Percentiles rank a stretch among this genome's conserved stretches.
phyloP scores from a whole-genome alignment of 2,797 vertebrate species.

The Urocyon cinereoargenteus region DNA sequence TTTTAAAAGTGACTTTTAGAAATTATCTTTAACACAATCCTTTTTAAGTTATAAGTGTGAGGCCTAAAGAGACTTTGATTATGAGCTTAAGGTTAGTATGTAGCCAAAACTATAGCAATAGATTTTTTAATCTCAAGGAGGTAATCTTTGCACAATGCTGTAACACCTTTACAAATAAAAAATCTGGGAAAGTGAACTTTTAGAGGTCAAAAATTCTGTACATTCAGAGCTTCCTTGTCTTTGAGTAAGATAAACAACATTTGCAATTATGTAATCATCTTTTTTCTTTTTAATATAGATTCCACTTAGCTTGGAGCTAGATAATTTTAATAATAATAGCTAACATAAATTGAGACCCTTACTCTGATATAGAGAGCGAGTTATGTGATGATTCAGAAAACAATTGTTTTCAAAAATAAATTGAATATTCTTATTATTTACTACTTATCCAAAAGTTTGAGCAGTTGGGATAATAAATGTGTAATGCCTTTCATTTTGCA shows the following conservation, averaged over 20 bases:
- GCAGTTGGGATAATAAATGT: not conserved
- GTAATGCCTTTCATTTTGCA: not conserved
- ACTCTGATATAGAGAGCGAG: not conserved
- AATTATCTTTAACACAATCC: not conserved
- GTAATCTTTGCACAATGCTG: not conserved
- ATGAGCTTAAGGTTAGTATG: not conserved
- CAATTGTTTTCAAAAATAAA: not conserved
- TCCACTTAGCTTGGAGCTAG: not conserved
- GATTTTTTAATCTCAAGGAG: not conserved
- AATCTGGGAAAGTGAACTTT: not conserved
- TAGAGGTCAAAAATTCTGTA: not conserved
- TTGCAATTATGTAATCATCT: not conserved
- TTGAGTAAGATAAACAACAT: not conserved
- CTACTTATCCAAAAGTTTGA: conserved; percentile 5
- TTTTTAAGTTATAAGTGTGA: not conserved
- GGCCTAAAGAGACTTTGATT: not conserved
- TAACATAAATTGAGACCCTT: not conserved
- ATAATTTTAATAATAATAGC: not conserved
- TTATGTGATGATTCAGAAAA: not conserved
- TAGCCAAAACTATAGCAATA: not conserved
- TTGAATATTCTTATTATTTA: not conserved
- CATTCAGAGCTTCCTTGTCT: not conserved
- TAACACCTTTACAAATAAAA: not conserved
- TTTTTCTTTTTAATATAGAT: not conserved
- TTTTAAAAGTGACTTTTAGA: not conserved